Evolutionary conservation across 1,140 invertebrate species (phyloP).

Genomic region (Drosophila albomicans): DNA sequence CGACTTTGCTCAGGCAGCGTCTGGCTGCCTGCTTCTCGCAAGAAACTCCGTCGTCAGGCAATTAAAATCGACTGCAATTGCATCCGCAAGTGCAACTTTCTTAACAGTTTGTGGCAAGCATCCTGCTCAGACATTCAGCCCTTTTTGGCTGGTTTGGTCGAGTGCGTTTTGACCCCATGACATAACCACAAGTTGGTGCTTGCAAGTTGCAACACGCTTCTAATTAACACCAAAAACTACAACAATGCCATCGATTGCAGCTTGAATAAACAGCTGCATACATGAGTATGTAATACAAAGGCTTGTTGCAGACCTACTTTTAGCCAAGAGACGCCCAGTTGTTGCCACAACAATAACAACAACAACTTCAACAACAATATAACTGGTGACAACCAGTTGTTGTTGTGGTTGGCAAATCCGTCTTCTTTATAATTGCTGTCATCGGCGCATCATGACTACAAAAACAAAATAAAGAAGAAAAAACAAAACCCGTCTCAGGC

Average conservation of each 20-base stretch:
- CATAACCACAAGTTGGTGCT: slow-evolving; percentile 8
- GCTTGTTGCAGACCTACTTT: slow-evolving; percentile 55
- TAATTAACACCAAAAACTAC: slow-evolving; percentile 43
- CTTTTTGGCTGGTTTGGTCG: background rate
- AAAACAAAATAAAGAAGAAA: background rate
- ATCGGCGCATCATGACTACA: slow-evolving; percentile 52
- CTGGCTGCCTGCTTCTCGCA: slow-evolving; percentile 45
- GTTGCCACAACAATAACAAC: slow-evolving; percentile 10
- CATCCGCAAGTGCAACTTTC: slow-evolving; percentile 72
- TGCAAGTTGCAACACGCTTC: slow-evolving; percentile 41
- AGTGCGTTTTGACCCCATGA: slow-evolving; percentile 21
- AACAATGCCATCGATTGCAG: slow-evolving; percentile 4
- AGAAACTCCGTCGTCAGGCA: slow-evolving; percentile 45
- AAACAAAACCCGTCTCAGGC: slow-evolving; percentile 58
- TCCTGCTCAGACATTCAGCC: slow-evolving; percentile 48
- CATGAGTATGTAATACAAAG: slow-evolving; percentile 21
- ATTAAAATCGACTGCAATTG: slow-evolving; percentile 60
- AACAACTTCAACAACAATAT: background rate
- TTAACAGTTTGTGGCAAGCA: slow-evolving; percentile 56
- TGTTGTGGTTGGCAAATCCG: slow-evolving; percentile 68
- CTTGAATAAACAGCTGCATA: slow-evolving; percentile 18
- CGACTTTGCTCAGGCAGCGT: slow-evolving; percentile 56
- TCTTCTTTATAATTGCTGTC: slow-evolving; percentile 79
- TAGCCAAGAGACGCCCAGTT: slow-evolving; percentile 28
- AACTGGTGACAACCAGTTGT: slow-evolving; percentile 38